Conservation (phyloP, 2,797 vertebrate species). For the Malacoctenus gilli region DNA sequence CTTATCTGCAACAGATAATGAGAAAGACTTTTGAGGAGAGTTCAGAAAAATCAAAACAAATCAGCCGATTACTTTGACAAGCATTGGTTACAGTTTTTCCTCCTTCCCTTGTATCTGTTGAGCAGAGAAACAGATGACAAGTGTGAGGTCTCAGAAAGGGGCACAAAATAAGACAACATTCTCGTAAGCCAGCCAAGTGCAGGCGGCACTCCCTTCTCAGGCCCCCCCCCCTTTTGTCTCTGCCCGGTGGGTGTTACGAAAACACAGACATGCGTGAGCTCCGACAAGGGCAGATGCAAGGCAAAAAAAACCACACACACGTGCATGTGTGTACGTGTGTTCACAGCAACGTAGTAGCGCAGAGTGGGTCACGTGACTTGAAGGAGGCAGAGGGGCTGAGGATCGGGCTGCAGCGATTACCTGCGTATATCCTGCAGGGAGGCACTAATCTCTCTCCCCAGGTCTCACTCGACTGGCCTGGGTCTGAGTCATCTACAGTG, state of each 20-base stretch:
- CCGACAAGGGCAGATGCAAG: constrained; percentile 60
- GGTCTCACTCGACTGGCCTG: constrained; percentile 88
- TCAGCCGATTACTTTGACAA: neutral
- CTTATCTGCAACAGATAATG: constrained; percentile 92
- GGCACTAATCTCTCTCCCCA: constrained; percentile 90
- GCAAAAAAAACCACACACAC: constrained; percentile 61
- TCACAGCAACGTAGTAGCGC: constrained; percentile 49
- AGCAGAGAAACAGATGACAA: constrained; percentile 73
- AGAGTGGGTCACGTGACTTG: constrained; percentile 49
- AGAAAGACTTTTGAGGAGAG: constrained; percentile 10
- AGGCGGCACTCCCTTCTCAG: constrained; percentile 24
- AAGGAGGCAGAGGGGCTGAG: constrained; percentile 53
- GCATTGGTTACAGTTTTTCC: constrained; percentile 16
- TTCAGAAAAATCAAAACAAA: neutral
- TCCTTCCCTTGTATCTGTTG: constrained; percentile 75
- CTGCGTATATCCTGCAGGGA: constrained; percentile 89
- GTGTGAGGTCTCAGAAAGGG: constrained; percentile 56
- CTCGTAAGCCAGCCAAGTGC: constrained; percentile 62
- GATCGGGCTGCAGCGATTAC: constrained; percentile 82
- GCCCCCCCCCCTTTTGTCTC: constrained; percentile 9
- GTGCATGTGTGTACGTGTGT: constrained; percentile 67
- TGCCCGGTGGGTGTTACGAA: constrained; percentile 23
- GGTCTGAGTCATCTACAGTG: constrained; percentile 93
- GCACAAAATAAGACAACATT: constrained; percentile 51
- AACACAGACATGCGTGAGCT: constrained; percentile 74